Evolutionary conservation across 2,797 vertebrate species (phyloP).

Genomic region (Karalla daura): DNA sequence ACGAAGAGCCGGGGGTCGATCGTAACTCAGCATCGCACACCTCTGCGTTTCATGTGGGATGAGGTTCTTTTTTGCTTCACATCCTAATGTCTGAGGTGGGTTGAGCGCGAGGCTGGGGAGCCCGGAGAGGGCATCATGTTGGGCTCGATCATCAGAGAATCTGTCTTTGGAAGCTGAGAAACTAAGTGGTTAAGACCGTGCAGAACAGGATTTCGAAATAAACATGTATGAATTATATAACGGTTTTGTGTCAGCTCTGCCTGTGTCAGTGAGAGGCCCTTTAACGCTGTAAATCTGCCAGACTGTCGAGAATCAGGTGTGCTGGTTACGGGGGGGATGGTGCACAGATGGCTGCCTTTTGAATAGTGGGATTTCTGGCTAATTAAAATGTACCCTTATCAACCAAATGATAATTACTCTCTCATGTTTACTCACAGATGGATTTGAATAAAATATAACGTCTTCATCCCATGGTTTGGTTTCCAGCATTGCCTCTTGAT

Average conservation of each 20-base stretch:
- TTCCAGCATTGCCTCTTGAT: background rate
- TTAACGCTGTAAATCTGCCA: conserved; percentile 49
- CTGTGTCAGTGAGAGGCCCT: conserved; percentile 16
- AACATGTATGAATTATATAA: background rate
- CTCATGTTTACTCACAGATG: too few relatives aligned
- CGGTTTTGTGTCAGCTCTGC: conserved; percentile 13
- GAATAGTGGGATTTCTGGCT: background rate
- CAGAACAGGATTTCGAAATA: background rate
- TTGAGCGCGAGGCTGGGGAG: too few relatives aligned
- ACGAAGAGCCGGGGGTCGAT: conserved; percentile 33
- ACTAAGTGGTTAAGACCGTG: conserved; percentile 1
- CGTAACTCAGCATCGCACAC: conserved; percentile 31
- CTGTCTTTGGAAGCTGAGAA: background rate
- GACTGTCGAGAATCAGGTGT: conserved; percentile 44
- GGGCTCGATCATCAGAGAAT: too few relatives aligned
- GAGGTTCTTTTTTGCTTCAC: background rate
- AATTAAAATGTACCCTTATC: conserved; percentile 5
- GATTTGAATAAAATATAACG: too few relatives aligned
- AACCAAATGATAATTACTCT: conserved; percentile 11
- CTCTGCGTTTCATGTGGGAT: conserved; percentile 22
- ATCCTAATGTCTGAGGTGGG: conserved; percentile 2
- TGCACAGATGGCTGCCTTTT: conserved; percentile 32
- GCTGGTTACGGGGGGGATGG: background rate
- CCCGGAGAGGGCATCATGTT: too few relatives aligned
- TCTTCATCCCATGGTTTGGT: background rate